Conservation (phyloP, 2,888 invertebrate species). For the Lampropteryx suffumata region DNA sequence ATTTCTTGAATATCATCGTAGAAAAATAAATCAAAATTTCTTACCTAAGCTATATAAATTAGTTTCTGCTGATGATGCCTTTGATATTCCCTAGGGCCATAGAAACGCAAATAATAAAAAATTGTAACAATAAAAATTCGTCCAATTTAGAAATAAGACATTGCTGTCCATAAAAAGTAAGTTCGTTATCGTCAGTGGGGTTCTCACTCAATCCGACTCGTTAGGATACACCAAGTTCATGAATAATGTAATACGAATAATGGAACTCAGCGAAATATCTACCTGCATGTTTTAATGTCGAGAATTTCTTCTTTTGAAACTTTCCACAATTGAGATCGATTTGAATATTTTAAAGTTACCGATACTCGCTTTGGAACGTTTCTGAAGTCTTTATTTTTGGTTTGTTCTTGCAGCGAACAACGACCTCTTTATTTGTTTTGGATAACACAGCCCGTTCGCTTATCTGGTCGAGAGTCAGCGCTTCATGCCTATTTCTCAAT, state of each 20-base stretch:
- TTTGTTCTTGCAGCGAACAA: conserved; percentile 7
- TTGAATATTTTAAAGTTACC: conserved; percentile 51
- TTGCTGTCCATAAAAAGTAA: conserved; percentile 62
- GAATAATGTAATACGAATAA: conserved; percentile 78
- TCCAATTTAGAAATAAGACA: conserved; percentile 54
- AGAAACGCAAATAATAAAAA: conserved; percentile 18
- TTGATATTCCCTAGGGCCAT: conserved; percentile 18
- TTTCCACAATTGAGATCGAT: conserved; percentile 48
- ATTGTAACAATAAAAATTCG: conserved; percentile 28
- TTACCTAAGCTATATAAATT: too few species aligned
- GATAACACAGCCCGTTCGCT: background rate
- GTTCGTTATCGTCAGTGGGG: conserved; percentile 74
- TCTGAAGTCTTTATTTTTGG: conserved; percentile 14
- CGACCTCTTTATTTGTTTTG: background rate
- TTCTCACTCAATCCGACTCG: conserved; percentile 67
- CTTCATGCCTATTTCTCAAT: too few species aligned
- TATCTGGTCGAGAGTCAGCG: too few species aligned
- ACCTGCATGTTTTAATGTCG: conserved; percentile 72
- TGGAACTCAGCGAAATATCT: conserved; percentile 66
- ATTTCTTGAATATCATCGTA: too few species aligned
- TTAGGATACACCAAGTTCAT: conserved; percentile 72
- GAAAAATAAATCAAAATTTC: too few species aligned
- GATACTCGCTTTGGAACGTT: conserved; percentile 28
- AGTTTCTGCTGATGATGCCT: conserved; percentile 5
- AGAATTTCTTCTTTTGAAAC: conserved; percentile 66